A percentile compares a stretch with the other conserved stretches of the same genome.
Evolutionary conservation across 2,797 vertebrate species (phyloP).

Genomic region (Pseudochirops corinnae): DNA sequence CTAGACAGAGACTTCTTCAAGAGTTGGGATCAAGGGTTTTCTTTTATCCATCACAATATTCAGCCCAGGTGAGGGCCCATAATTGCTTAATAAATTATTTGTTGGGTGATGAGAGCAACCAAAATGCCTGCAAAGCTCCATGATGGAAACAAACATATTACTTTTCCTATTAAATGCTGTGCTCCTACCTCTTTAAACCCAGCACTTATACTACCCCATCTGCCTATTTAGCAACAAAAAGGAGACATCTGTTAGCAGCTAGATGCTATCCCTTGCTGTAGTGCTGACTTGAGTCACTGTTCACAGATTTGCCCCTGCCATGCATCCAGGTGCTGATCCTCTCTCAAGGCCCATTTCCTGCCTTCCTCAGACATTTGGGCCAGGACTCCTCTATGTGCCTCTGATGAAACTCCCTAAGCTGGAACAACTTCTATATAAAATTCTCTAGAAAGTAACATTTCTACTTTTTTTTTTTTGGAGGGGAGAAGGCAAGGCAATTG

Average conservation of each 20-base stretch:
- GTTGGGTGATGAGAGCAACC: not conserved
- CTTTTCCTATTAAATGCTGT: not conserved
- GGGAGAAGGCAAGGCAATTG: no score
- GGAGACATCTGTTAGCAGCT: not conserved
- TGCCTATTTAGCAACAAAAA: not conserved
- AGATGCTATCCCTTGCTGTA: not conserved
- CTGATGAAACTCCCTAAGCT: not conserved
- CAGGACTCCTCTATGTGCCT: not conserved
- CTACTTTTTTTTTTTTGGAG: no score
- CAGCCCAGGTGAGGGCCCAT: not conserved
- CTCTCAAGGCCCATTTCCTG: not conserved
- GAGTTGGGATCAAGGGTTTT: no score
- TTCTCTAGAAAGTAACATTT: not conserved
- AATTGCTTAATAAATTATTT: not conserved
- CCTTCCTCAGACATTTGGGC: not conserved
- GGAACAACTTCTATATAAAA: not conserved
- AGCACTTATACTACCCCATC: no score
- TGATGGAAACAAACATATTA: not conserved
- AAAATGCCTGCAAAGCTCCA: not conserved
- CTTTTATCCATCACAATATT: not conserved
- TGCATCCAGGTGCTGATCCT: not conserved
- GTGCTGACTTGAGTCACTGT: not conserved
- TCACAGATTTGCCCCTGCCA: not conserved
- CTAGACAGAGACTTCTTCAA: no score
- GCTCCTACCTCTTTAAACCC: not conserved